phyloP scores from a whole-genome alignment of 35 echinoderm and acorn worm species.

The Ophioderma brevispina region DNA sequence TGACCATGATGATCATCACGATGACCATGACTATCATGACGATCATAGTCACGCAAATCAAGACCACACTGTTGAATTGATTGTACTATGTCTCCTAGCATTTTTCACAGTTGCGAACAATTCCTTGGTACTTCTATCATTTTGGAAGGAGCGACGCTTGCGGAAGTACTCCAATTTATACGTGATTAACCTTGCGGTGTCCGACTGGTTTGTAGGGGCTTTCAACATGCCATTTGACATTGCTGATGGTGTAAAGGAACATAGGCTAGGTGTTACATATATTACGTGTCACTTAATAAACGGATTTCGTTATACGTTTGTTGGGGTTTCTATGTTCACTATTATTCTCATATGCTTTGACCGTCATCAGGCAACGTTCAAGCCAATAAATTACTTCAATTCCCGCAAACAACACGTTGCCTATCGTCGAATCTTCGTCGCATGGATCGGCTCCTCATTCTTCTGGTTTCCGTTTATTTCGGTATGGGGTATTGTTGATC shows the following conservation, averaged over 20 bases:
- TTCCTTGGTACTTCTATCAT: neutral
- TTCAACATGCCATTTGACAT: slow-evolving; percentile 1
- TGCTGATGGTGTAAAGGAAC: neutral
- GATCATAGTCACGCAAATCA: neutral
- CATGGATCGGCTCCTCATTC: neutral
- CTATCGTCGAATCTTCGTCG: neutral
- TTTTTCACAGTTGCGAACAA: neutral
- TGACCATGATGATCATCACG: neutral
- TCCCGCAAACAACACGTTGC: neutral
- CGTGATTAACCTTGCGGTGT: neutral
- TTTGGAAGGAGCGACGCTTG: neutral
- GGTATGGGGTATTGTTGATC: neutral
- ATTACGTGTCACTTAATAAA: neutral
- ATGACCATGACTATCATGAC: neutral
- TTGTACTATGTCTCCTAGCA: neutral
- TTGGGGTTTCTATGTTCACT: neutral
- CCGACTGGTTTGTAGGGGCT: neutral
- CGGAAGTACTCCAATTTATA: neutral
- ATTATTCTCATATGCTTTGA: neutral
- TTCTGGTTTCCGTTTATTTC: neutral
- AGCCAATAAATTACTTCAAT: neutral
- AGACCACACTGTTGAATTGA: neutral
- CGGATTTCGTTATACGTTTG: neutral
- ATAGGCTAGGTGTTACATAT: neutral
- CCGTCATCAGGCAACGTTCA: neutral